Base-by-base conservation (phyloP, 92 coral and sea anemone species). In the Epizoanthus fatuus region DNA sequence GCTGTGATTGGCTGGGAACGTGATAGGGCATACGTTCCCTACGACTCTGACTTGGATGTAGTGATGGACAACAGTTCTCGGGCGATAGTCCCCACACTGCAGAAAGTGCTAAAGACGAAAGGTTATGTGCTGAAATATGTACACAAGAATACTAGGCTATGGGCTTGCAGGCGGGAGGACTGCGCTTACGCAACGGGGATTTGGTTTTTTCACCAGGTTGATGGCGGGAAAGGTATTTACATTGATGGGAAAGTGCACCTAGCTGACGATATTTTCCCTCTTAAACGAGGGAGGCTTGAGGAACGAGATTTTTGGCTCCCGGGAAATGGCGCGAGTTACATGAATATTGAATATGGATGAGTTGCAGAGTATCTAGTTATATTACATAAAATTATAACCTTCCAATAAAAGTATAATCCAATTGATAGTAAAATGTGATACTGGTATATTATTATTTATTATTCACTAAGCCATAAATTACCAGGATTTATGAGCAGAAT, bases 1-100 rank as follows among this genome's bases (percentile, higher is more conserved):
- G n/a, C n/a, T n/a, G 86, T 81, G 76, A 81, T 81, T 22, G 86
- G 86, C 42, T 81, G 86, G 86, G 37, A 7, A n/a, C 75, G 86
- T 20, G 75, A 81, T 59, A 25, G 51, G 9, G 74, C 59, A 3
- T 81, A 42, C 22, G 60, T 81, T 7, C 85, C 85, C 3, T 81
- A 81, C 44, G 85, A 81, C 42, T 49, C 1, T 81, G 85, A 81
- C 29, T 13, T 81, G 44, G 85, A 81, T 40, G 4, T 81, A 39
- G 72, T 47, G 0, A 47, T 81, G 39, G 85, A 64, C 45, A 81
- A 40, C 63, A 14, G 39, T 11, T 19, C 45, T 17, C 69, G 72
- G 10, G 17, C 9, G 11, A 66, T 47, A 12, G 55, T 63, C 32
- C 57, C 58, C 8, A 13, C 14, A 2, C 4, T 56, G 0, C 38